phyloP scores from a whole-genome alignment of 92 coral and sea anemone species.

The Meandrina meandrites region DNA sequence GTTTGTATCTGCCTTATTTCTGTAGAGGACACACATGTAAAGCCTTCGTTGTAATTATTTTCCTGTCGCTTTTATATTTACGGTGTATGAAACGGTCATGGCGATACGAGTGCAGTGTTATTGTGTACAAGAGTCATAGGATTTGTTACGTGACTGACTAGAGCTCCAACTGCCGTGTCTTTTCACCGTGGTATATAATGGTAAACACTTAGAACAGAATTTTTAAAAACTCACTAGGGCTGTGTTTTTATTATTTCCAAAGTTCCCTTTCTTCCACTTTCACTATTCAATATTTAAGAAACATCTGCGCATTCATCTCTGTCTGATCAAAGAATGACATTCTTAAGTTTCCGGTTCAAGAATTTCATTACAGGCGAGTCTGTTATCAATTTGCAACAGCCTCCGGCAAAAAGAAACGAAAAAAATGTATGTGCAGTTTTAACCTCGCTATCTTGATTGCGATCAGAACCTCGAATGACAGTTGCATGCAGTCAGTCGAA shows the following conservation, averaged over 20 bases:
- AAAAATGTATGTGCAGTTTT: neutral
- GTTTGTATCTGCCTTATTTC: neutral
- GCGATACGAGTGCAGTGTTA: too few relatives aligned
- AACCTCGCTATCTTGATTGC: neutral
- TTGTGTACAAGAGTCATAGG: too few relatives aligned
- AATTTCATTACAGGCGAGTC: neutral
- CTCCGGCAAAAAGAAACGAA: neutral
- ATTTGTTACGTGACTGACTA: neutral
- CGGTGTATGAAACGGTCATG: too few relatives aligned
- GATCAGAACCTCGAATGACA: neutral
- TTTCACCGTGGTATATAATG: neutral
- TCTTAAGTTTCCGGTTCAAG: conserved; percentile 27
- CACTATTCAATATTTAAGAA: neutral
- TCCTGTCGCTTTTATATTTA: neutral
- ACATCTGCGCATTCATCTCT: conserved; percentile 1
- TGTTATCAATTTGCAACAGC: neutral
- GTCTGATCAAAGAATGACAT: neutral
- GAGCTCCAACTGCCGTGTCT: neutral
- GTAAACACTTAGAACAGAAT: neutral
- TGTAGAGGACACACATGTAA: neutral
- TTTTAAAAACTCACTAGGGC: neutral
- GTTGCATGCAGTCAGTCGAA: neutral
- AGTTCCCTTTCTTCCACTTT: neutral
- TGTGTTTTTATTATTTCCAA: neutral
- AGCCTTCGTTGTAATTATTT: neutral